Evolutionary conservation across 2,888 invertebrate species (phyloP).

Genomic region (Tipula helvola): DNA sequence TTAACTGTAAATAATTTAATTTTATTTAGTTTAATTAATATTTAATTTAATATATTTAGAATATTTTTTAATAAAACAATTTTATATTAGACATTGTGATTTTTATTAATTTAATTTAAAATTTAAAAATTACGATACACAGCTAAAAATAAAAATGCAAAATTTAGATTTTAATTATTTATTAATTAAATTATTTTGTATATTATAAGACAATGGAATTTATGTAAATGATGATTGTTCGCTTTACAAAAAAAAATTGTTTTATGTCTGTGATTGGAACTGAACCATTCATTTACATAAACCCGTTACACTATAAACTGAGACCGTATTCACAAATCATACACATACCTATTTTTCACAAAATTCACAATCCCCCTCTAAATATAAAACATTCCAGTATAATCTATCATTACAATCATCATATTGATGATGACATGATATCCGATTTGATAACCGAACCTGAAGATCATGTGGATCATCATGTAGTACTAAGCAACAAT

Average conservation of each 20-base stretch:
- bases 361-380: background rate
- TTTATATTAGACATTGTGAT: background rate
- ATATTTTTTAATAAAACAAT: background rate
- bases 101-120: background rate
- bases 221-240: background rate
- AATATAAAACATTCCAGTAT: background rate
- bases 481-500: background rate
- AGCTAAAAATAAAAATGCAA: background rate
- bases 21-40: background rate
- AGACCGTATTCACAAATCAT: background rate
- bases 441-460: background rate
- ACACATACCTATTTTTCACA: background rate
- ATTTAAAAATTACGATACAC: background rate
- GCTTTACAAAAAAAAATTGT: background rate
- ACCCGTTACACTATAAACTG: background rate
- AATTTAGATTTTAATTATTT: background rate
- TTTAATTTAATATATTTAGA: background rate
- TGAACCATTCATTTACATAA: background rate
- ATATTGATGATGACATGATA: background rate
- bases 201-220: background rate
- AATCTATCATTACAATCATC: background rate
- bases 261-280: background rate
- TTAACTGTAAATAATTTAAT: background rate
- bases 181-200: background rate
- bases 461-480: background rate